Evolutionary conservation across 2,113 vertebrate genomes (phyloP).

Genomic region (Xiphophorus maculatus): DNA sequence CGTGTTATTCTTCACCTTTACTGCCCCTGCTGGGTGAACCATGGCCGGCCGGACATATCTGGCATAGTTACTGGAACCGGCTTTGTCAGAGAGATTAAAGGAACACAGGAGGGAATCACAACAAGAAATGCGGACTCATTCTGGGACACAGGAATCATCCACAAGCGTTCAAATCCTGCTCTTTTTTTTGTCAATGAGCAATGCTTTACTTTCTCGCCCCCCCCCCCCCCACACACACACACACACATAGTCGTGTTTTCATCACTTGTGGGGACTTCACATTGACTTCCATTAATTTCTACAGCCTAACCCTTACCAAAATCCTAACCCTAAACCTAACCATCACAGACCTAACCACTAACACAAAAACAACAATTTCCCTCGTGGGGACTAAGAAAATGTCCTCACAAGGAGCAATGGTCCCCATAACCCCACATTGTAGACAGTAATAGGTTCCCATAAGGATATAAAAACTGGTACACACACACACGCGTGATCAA

Average conservation of each 20-base stretch:
- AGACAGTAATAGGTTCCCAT: no score
- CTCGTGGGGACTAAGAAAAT: no score
- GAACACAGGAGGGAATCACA: conserved; percentile 67
- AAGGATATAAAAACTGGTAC: no score
- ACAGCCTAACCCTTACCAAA: no score
- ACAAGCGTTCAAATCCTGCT: conserved; percentile 41
- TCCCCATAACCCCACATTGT: no score
- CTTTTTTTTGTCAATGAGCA: not conserved
- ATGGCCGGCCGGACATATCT: conserved; percentile 71
- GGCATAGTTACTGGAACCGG: conserved; percentile 71
- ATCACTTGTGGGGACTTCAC: no score
- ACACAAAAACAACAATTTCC: no score
- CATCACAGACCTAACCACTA: no score
- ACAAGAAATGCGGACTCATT: conserved; percentile 40
- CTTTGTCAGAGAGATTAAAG: conserved; percentile 75
- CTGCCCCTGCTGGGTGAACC: conserved; percentile 56
- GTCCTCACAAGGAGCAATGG: no score
- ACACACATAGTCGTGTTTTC: not conserved
- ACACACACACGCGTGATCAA: no score
- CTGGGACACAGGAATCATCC: conserved; percentile 23
- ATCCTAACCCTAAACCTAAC: no score
- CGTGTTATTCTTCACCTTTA: conserved; percentile 72
- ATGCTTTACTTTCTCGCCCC: not conserved
- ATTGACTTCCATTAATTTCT: no score
- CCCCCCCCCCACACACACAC: not conserved